A percentile compares a stretch with the other conserved stretches of the same genome.
Conservation (phyloP, 2,797 vertebrate species). For the Simalia tracyae region DNA sequence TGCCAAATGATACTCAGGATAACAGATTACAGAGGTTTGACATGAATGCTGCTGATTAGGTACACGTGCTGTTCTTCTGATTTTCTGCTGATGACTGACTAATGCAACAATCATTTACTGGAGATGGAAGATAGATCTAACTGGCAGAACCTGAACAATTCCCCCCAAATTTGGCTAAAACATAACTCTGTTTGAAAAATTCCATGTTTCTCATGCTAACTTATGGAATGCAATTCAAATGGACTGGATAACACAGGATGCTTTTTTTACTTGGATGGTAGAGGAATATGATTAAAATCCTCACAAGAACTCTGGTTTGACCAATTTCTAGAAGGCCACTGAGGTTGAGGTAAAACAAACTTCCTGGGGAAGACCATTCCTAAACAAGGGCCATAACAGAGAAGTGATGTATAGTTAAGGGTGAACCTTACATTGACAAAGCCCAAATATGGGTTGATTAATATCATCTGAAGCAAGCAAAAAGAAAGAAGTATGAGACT, state of each 20-base stretch:
- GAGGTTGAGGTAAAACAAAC: neutral
- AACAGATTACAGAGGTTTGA: conserved; percentile 23
- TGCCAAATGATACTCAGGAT: conserved; percentile 17
- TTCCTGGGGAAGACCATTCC: neutral
- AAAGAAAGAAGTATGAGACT: neutral
- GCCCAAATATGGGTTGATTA: neutral
- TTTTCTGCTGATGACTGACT: conserved; percentile 24
- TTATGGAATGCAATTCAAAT: neutral
- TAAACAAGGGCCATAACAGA: neutral
- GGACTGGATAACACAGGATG: neutral
- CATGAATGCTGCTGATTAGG: conserved; percentile 7
- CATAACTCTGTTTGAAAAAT: conserved; percentile 35
- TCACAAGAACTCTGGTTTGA: neutral
- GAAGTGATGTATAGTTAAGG: neutral
- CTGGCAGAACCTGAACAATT: conserved; percentile 12
- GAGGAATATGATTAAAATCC: too few relatives aligned
- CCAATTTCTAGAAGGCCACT: neutral
- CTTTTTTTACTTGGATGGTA: too few relatives aligned
- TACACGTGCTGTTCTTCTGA: neutral
- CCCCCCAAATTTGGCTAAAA: conserved; percentile 21
- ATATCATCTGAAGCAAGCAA: neutral
- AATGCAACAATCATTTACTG: conserved; percentile 50
- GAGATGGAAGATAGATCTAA: conserved; percentile 46
- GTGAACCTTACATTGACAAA: neutral
- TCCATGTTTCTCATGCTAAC: conserved; percentile 5